Percentiles rank a stretch among this genome's conserved stretches.
Conservation (phyloP, 2,113 vertebrate genomes). For the Semicossyphus pulcher region DNA sequence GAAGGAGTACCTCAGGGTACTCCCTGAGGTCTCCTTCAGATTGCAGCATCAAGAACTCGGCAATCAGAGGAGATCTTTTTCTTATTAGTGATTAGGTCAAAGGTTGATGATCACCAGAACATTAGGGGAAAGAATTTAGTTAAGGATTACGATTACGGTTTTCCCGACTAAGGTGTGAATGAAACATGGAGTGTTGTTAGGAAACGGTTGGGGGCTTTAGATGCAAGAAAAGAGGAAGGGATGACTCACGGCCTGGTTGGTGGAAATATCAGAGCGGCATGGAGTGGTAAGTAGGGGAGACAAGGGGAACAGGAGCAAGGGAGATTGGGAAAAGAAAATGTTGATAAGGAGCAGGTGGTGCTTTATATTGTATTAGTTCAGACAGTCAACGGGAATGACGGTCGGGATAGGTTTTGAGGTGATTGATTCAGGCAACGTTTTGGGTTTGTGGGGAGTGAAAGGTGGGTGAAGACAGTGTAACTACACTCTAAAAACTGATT, state of each 20-base stretch:
- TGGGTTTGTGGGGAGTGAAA: not conserved
- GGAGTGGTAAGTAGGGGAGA: constrained; percentile 38
- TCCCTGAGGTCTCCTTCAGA: too few species aligned
- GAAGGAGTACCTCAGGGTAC: too few species aligned
- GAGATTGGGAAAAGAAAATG: constrained; percentile 57
- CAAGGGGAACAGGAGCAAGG: constrained; percentile 46
- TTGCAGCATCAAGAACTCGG: too few species aligned
- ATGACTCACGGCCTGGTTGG: constrained; percentile 76
- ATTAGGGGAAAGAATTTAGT: too few species aligned
- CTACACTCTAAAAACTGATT: constrained; percentile 62
- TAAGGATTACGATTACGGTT: too few species aligned
- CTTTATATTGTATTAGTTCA: not conserved
- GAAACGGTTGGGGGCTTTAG: constrained; percentile 22
- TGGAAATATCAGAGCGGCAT: constrained; percentile 63
- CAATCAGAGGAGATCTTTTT: too few species aligned
- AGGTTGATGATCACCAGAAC: too few species aligned
- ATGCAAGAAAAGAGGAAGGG: constrained; percentile 65
- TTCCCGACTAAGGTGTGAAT: too few species aligned
- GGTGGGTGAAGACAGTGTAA: not conserved
- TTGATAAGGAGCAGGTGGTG: constrained; percentile 47
- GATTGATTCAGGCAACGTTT: not conserved
- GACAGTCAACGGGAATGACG: not conserved
- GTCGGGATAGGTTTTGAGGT: constrained; percentile 1
- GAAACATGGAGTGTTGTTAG: not conserved
- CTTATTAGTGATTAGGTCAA: too few species aligned